Base-by-base conservation (phyloP, 1,140 invertebrate species). In the Papilio polytes region DNA sequence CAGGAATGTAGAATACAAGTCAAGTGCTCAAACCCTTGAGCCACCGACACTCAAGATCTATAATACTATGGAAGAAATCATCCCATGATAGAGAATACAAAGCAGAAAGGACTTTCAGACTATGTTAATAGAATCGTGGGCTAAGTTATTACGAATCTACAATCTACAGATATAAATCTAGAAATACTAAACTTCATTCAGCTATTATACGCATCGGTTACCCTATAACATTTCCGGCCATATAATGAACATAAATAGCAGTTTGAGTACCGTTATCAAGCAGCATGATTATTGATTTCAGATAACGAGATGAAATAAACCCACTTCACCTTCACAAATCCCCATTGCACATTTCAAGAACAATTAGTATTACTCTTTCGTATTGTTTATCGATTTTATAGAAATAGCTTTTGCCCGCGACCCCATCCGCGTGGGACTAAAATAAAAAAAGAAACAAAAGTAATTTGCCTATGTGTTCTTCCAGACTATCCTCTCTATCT, bases 221-320 rank as follows among this genome's bases (percentile, higher is more conserved):
- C 22, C 2, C 20, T 26, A 13, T 63, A 63, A 63, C 59, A 63
- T 7, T 26, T 63, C 22, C 22, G 20, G 59, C 12, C 56, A 59
- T 10, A 63, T 63, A 26, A 63, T 3, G 20, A 63, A 3, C 59
- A 63, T 63, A 12, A 26, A 22, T 26, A 63, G 20, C 20, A 20
- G 6, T 10, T 59, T 9, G 36, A 59, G n/a, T 10, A 22, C 20
- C 56, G 56, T 59, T 22, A 59, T 59, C 56, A 63, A 63, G 8
- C 56, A 63, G 22, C 56, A 22, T 63, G 12, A 63, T 63, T 63
- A 63, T 63, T 63, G 59, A 26, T 63, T 63, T 63, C 22, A 26
- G 20, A 63, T 63, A 63, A 63, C 59, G 59, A 26, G 59, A 63
- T 10, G 20, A 26, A 22, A 63, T 63, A 63, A 63, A 63, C 59